Conservation (phyloP, 92 coral and sea anemone species). For the Micromussa lordhowensis region DNA sequence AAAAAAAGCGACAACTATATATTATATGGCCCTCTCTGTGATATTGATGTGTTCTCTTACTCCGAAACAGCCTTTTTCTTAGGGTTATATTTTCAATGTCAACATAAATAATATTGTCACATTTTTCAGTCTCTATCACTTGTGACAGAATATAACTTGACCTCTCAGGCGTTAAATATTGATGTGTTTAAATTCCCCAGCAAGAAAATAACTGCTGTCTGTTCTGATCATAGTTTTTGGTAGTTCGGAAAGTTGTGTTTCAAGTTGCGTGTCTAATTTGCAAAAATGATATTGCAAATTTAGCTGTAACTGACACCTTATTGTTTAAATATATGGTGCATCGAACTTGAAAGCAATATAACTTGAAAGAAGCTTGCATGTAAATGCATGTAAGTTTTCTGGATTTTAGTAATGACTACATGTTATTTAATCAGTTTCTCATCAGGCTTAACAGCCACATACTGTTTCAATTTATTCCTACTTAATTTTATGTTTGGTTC, state of each 20-base stretch:
- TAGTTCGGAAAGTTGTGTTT: not conserved
- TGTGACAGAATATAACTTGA: constrained; percentile 23
- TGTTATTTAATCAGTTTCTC: not conserved
- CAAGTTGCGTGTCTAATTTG: not conserved
- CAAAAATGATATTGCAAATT: not conserved
- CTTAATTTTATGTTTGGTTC: not conserved
- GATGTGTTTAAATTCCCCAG: not conserved
- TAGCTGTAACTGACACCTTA: not conserved
- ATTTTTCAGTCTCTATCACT: not conserved
- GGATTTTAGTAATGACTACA: not conserved
- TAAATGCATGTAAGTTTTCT: not conserved
- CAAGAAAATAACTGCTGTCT: not conserved
- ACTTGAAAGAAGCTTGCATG: not conserved
- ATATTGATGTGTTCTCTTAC: not conserved
- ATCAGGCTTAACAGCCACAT: not conserved
- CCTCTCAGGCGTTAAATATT: constrained; percentile 2
- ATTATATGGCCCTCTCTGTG: not conserved
- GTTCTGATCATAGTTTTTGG: not conserved
- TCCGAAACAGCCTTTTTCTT: not conserved
- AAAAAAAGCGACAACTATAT: not conserved
- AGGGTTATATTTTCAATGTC: constrained; percentile 12
- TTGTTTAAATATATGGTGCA: not conserved
- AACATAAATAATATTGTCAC: constrained; percentile 21
- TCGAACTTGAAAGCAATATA: not conserved
- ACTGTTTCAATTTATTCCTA: not conserved